These are phyloP conservation scores for Nannobrachium achirus DNA, from an alignment of 2,113 vertebrate species.

Conservation along the genomic window DNA sequence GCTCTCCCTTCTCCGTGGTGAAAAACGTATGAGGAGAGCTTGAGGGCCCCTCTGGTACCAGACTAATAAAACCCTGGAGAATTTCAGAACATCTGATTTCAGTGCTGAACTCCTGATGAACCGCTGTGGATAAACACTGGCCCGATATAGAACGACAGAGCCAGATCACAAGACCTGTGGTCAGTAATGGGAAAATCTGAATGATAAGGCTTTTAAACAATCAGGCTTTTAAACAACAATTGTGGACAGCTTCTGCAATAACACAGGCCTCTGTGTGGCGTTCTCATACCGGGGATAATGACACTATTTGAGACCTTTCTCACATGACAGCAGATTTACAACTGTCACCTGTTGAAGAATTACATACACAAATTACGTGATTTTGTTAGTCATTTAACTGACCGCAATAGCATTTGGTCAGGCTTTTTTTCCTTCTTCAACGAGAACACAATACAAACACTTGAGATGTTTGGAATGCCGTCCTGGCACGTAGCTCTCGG, in stretches of 20 bases:
- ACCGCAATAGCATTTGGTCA: constrained; percentile 5
- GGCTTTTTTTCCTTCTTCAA: background rate
- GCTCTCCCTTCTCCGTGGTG: constrained; percentile 45
- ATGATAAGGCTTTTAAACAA: background rate
- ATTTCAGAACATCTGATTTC: constrained; percentile 46
- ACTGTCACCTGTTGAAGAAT: constrained; percentile 12
- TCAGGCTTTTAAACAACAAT: constrained; percentile 2
- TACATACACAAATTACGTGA: background rate
- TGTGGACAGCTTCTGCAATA: background rate
- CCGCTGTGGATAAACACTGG: constrained; percentile 14
- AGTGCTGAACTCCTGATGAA: constrained; percentile 16
- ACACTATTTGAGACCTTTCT: constrained; percentile 18
- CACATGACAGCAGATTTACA: constrained; percentile 20
- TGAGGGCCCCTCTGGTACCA: constrained; percentile 21
- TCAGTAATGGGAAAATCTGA: background rate
- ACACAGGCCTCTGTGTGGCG: background rate
- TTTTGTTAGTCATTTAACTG: constrained; percentile 16
- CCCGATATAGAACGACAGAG: constrained; percentile 11
- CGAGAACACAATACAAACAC: constrained; percentile 4
- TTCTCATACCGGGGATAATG: constrained; percentile 17
- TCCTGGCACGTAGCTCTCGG: background rate
- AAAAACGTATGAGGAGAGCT: constrained; percentile 49
- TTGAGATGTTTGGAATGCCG: constrained; percentile 21
- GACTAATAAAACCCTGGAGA: constrained; percentile 60
- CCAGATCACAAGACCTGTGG: constrained; percentile 11